Evolutionary conservation across 2,888 invertebrate species (phyloP).

Genomic region (Galerucella nymphaeae): DNA sequence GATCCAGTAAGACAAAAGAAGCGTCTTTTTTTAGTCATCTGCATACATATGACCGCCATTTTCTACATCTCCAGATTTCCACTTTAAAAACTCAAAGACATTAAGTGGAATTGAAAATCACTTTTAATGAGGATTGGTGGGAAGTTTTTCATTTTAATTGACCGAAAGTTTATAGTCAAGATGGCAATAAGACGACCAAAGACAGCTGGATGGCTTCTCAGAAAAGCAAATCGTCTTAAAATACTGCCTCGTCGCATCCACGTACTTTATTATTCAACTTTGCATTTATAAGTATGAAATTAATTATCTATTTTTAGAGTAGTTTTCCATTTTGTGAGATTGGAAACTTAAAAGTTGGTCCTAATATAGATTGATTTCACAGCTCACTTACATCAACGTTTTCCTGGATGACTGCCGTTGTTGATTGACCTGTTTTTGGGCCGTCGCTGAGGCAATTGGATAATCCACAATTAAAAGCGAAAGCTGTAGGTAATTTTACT

Average conservation of each 20-base stretch:
- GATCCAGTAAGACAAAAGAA: slow-evolving; percentile 33
- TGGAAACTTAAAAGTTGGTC: background rate
- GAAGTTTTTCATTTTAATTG: slow-evolving; percentile 50
- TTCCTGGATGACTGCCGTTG: too few species aligned
- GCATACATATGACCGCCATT: slow-evolving; percentile 47
- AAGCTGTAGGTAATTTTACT: too few species aligned
- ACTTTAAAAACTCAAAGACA: slow-evolving; percentile 37
- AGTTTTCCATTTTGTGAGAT: background rate
- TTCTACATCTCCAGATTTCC: slow-evolving; percentile 36
- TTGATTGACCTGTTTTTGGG: too few species aligned
- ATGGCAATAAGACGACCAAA: slow-evolving; percentile 38
- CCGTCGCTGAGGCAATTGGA: too few species aligned
- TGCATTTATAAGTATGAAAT: slow-evolving; percentile 39
- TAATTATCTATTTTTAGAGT: slow-evolving; percentile 30
- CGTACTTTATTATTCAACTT: slow-evolving; percentile 30
- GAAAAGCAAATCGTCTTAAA: slow-evolving; percentile 29
- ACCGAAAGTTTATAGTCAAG: slow-evolving; percentile 39
- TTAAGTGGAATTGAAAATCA: slow-evolving; percentile 51
- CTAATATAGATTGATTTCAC: background rate
- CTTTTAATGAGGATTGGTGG: slow-evolving; percentile 48
- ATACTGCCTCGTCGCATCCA: slow-evolving; percentile 29
- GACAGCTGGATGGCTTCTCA: slow-evolving; percentile 34
- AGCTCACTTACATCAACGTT: too few species aligned
- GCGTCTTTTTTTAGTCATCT: slow-evolving; percentile 39
- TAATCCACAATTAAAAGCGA: too few species aligned